Conservation (phyloP, 2,888 invertebrate species). For the Callyntrura sp. region DNA sequence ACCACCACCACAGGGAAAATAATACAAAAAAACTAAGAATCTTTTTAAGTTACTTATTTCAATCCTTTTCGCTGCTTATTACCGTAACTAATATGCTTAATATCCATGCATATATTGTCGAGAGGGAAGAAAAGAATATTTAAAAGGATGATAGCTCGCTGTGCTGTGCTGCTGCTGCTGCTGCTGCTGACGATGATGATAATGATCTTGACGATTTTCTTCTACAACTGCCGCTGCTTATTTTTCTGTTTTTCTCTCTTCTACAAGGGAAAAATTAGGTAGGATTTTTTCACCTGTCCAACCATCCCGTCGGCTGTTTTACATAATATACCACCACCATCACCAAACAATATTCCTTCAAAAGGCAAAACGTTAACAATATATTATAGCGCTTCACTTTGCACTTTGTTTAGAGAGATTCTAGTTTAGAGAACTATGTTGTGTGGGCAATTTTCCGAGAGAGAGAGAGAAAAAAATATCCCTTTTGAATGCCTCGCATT, state of each 20-base stretch:
- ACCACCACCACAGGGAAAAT: slow-evolving; percentile 53
- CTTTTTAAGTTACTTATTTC: slow-evolving; percentile 51
- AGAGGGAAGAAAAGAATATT: slow-evolving; percentile 36
- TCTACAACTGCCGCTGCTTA: background rate
- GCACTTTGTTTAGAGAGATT: slow-evolving; percentile 27
- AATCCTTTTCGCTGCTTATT: slow-evolving; percentile 64
- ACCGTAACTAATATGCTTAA: slow-evolving; percentile 77
- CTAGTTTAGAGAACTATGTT: slow-evolving; percentile 20
- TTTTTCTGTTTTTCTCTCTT: background rate
- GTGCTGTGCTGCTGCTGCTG: background rate
- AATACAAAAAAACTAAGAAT: slow-evolving; percentile 37
- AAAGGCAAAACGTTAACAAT: background rate
- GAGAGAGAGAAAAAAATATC: slow-evolving; percentile 25
- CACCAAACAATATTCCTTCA: background rate
- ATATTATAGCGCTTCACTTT: slow-evolving; percentile 17
- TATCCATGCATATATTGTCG: slow-evolving; percentile 72
- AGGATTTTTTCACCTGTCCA: slow-evolving; percentile 74
- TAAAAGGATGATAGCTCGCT: background rate
- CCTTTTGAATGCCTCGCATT: background rate
- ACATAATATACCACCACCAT: slow-evolving; percentile 53
- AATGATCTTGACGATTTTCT: background rate
- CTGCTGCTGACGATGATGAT: slow-evolving; percentile 33
- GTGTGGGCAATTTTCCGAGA: slow-evolving; percentile 71
- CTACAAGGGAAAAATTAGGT: slow-evolving; percentile 43
- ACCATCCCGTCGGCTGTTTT: slow-evolving; percentile 67